Evolutionary conservation across 2,888 invertebrate genomes (phyloP).

Genomic region (Eristalis tenax): DNA sequence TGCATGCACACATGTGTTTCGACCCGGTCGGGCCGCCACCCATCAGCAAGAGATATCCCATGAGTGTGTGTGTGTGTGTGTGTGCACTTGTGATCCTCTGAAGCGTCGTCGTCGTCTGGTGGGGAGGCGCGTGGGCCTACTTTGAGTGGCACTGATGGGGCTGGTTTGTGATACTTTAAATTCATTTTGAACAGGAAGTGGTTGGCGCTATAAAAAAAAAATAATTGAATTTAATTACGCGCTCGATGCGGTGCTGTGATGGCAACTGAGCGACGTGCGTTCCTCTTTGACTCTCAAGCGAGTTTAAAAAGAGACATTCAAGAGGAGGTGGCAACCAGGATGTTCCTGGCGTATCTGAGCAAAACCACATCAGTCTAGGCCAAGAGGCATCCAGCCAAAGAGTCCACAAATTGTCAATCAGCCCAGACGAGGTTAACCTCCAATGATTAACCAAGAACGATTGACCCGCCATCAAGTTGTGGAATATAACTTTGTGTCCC

Average conservation of each 20-base stretch:
- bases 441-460: neutral
- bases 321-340: too few relatives aligned
- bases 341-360: too few relatives aligned
- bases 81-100: neutral
- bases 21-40: too few relatives aligned
- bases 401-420: neutral
- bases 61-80: neutral
- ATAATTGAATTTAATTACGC: constrained; percentile 33
- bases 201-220: constrained; percentile 15
- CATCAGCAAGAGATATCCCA: neutral
- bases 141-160: neutral
- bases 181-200: constrained; percentile 19
- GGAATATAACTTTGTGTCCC: neutral
- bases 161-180: constrained; percentile 3
- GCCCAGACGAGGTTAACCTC: neutral
- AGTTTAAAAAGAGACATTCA: too few relatives aligned
- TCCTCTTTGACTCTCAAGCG: too few relatives aligned
- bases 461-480: neutral
- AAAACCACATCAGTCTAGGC: neutral
- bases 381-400: neutral
- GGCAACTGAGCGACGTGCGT: neutral
- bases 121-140: neutral
- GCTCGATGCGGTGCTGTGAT: neutral
- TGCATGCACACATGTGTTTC: constrained; percentile 1
- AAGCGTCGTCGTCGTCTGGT: neutral